These are phyloP conservation scores for Diadumene lineata DNA, from an alignment of 92 coral and sea anemone species.

Conservation along the genomic window DNA sequence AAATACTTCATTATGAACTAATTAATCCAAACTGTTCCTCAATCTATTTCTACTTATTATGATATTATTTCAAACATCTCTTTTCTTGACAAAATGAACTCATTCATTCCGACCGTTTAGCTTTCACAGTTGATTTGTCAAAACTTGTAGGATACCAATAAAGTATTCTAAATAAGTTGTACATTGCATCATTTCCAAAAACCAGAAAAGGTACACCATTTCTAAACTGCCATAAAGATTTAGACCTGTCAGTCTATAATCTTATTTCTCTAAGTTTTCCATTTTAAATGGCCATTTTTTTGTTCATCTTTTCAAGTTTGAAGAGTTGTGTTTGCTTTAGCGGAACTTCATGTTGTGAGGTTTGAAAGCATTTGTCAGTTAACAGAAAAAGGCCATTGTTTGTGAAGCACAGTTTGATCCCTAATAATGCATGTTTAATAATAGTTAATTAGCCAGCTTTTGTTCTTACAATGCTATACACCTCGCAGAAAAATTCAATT, in stretches of 20 bases:
- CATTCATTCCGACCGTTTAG: not conserved
- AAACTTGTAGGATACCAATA: not conserved
- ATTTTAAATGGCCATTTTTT: not conserved
- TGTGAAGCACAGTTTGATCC: not conserved
- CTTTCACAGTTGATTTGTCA: not conserved
- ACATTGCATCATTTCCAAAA: not conserved
- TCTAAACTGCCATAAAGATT: not conserved
- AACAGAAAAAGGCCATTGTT: conserved; percentile 6
- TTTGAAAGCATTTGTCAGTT: not conserved
- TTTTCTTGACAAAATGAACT: not conserved
- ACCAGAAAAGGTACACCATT: too few relatives aligned
- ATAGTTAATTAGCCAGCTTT: not conserved
- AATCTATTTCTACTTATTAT: too few relatives aligned
- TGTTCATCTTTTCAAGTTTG: not conserved
- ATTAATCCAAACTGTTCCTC: too few relatives aligned
- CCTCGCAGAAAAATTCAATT: conserved; percentile 5
- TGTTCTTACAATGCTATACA: not conserved
- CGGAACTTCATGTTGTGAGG: not conserved
- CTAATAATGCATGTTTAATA: conserved; percentile 11
- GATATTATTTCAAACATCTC: too few relatives aligned
- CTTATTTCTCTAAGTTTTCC: not conserved
- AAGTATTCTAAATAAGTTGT: too few relatives aligned
- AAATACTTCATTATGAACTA: too few relatives aligned
- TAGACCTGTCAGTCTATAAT: not conserved
- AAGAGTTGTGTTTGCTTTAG: not conserved